phyloP scores from a whole-genome alignment of 2,888 invertebrate genomes.

The Drosophila kanekoi region DNA sequence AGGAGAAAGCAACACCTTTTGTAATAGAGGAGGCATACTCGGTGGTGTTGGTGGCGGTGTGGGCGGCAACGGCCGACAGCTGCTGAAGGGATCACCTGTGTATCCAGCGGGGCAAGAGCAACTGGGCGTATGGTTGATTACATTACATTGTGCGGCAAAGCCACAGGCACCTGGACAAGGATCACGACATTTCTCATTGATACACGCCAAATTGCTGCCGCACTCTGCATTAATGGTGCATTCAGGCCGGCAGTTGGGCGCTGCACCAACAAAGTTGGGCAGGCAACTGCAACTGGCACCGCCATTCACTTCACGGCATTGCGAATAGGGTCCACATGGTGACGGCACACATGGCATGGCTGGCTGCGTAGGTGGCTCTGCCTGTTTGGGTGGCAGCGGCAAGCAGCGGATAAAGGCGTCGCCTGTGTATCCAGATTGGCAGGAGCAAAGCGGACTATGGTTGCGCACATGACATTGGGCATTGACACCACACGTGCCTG shows the following conservation, averaged over 20 bases:
- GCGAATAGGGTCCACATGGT: slow-evolving; percentile 92
- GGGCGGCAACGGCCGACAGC: slow-evolving; percentile 87
- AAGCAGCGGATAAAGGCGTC: slow-evolving; percentile 91
- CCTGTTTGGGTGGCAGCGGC: slow-evolving; percentile 86
- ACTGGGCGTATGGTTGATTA: slow-evolving; percentile 91
- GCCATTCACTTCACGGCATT: slow-evolving; percentile 89
- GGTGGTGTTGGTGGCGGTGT: slow-evolving; percentile 81
- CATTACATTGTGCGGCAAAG: slow-evolving; percentile 89
- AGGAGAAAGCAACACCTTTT: slow-evolving; percentile 2
- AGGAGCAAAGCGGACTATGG: slow-evolving; percentile 93
- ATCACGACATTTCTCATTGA: slow-evolving; percentile 90
- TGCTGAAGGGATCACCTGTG: slow-evolving; percentile 91
- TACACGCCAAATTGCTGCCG: slow-evolving; percentile 89
- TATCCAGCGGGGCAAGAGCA: slow-evolving; percentile 90
- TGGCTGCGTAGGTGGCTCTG: slow-evolving; percentile 34
- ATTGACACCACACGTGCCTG: slow-evolving; percentile 91
- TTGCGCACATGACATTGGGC: slow-evolving; percentile 92
- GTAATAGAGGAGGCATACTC: slow-evolving; percentile 64
- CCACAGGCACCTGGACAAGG: slow-evolving; percentile 93
- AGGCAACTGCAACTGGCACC: slow-evolving; percentile 91
- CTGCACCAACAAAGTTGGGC: slow-evolving; percentile 89
- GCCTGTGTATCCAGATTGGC: slow-evolving; percentile 90
- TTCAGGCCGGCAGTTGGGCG: slow-evolving; percentile 92
- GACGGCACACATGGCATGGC: slow-evolving; percentile 90
- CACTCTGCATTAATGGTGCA: slow-evolving; percentile 92